Evolutionary conservation across 1,140 invertebrate genomes (phyloP).

Genomic region (Homalodisca vitripennis): DNA sequence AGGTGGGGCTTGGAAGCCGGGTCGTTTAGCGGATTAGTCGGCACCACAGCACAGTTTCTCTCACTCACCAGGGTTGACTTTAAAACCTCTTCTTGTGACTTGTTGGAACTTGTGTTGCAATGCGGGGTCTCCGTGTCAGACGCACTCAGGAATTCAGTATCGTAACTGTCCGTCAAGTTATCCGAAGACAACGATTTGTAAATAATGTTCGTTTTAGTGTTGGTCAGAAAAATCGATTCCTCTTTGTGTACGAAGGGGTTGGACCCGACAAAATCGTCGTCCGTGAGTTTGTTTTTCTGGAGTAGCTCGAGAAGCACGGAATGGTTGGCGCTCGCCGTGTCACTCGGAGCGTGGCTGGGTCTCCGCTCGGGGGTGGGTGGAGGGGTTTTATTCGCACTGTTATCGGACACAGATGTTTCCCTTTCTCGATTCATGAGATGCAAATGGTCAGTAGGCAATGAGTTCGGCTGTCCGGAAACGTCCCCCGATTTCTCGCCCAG

Average conservation of each 20-base stretch:
- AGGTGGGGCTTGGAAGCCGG: not conserved
- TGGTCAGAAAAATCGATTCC: conserved; percentile 21
- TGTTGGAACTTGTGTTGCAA: no score
- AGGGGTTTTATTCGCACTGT: conserved; percentile 6
- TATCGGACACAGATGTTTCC: conserved; percentile 1
- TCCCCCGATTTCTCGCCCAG: not conserved
- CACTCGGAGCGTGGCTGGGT: not conserved
- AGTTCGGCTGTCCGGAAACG: not conserved
- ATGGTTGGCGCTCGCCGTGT: not conserved
- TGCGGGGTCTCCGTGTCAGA: no score
- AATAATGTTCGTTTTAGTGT: conserved; percentile 25
- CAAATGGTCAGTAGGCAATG: conserved; percentile 13
- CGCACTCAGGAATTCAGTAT: not conserved
- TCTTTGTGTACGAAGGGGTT: not conserved
- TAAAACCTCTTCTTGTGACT: not conserved
- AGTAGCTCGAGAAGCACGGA: conserved; percentile 17
- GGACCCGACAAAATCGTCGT: not conserved
- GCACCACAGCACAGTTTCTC: not conserved
- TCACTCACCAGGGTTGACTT: not conserved
- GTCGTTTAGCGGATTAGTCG: no score
- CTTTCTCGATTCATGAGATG: conserved; percentile 9
- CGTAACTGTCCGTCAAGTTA: conserved; percentile 3
- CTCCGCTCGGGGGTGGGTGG: not conserved
- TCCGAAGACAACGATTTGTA: conserved; percentile 24
- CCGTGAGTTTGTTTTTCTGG: conserved; percentile 9